A percentile compares a stretch with the other conserved stretches of the same genome.
Conservation (phyloP, 2,113 vertebrate genomes). For the Muntiacus muntjak region DNA sequence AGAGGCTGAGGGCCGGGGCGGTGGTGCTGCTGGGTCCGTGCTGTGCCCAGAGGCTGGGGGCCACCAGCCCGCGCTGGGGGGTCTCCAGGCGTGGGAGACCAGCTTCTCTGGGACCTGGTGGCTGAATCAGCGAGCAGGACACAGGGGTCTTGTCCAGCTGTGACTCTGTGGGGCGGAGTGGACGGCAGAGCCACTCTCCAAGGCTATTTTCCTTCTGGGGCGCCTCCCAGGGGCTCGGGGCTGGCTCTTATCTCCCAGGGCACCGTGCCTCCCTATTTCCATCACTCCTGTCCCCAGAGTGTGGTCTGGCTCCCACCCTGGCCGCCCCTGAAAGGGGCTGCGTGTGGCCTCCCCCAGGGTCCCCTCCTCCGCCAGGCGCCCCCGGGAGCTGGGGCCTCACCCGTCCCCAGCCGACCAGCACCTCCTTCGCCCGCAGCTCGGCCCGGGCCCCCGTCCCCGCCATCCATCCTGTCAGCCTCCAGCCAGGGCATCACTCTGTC, state of each 20-base stretch:
- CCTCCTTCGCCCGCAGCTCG: conserved; percentile 77
- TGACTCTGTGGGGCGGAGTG: accelerated
- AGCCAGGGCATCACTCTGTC: conserved; percentile 83
- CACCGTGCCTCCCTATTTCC: background rate
- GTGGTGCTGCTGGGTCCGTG: accelerated
- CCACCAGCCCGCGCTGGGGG: background rate
- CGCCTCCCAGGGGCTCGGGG: background rate
- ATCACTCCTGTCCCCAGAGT: background rate
- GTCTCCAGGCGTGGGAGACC: accelerated
- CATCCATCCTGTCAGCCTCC: conserved; percentile 83
- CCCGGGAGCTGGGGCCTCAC: background rate
- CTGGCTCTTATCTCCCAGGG: background rate
- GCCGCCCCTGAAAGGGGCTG: background rate
- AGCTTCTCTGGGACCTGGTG: background rate
- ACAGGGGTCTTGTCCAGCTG: background rate
- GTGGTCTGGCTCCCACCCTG: background rate
- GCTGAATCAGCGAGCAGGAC: background rate
- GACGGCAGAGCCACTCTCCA: accelerated
- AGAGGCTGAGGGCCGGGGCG: accelerated
- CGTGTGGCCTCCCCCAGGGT: too few species aligned
- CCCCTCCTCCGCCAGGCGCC: background rate
- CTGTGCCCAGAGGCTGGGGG: background rate
- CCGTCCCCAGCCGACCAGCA: background rate
- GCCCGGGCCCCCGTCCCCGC: conserved; percentile 85
- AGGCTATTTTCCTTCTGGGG: background rate